Conservation (phyloP, 2,888 invertebrate genomes). For the Dicyrtomina minuta region DNA sequence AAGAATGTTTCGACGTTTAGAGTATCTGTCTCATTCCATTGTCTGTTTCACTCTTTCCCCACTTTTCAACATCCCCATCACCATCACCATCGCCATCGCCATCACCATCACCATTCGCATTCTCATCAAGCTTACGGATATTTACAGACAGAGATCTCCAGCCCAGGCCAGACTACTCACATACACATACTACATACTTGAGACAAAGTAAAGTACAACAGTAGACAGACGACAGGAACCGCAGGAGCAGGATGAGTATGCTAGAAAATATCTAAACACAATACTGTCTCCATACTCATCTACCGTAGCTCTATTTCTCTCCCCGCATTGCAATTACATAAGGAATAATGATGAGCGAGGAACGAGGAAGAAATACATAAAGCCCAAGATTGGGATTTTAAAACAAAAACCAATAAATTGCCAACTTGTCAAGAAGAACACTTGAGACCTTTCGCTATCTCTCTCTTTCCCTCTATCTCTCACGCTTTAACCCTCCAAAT, state of each 20-base stretch:
- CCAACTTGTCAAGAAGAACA: conserved; percentile 12
- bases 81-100: background rate
- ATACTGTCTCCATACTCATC: background rate
- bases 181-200: too few species aligned
- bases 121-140: background rate
- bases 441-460: too few species aligned
- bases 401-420: conserved; percentile 10
- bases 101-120: background rate
- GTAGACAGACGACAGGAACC: too few species aligned
- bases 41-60: background rate
- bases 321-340: background rate
- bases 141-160: too few species aligned
- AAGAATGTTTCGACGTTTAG: too few species aligned
- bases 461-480: too few species aligned
- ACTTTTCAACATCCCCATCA: background rate
- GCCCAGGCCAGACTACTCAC: too few species aligned
- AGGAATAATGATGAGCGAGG: too few species aligned
- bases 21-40: background rate
- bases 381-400: conserved; percentile 9
- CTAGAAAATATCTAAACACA: too few species aligned
- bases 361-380: background rate
- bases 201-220: too few species aligned
- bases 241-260: too few species aligned
- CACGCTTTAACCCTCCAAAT: too few species aligned
- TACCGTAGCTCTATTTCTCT: background rate